Conservation (phyloP, 2,888 invertebrate genomes). For the Galerucella nymphaeae region DNA sequence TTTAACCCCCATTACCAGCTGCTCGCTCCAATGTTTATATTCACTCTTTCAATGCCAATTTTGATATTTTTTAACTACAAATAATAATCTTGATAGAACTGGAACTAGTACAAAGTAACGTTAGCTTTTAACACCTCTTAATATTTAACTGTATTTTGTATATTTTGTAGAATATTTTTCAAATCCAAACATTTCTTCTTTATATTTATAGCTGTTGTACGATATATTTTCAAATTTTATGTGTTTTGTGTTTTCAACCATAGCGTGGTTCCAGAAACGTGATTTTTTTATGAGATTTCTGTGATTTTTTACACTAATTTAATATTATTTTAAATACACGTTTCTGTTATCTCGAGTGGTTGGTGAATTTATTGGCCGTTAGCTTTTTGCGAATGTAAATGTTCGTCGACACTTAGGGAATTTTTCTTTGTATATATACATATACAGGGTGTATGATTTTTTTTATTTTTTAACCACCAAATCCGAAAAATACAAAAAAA, state of each 20-base stretch:
- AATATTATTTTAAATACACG: conserved; percentile 30
- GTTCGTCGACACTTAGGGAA: not conserved
- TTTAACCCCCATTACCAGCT: no score
- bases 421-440: not conserved
- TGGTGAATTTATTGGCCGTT: conserved; percentile 14
- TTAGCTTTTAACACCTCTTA: no score
- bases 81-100: no score
- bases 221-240: conserved; percentile 16
- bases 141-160: not conserved
- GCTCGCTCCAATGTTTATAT: no score
- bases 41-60: no score
- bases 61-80: no score
- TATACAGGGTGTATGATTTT: not conserved
- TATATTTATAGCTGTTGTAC: conserved; percentile 22
- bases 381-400: conserved; percentile 5
- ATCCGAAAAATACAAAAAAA: not conserved
- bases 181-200: conserved; percentile 18
- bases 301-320: conserved; percentile 51
- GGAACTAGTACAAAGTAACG: no score
- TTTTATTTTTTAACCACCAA: not conserved
- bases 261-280: conserved; percentile 34
- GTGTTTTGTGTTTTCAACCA: conserved; percentile 14
- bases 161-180: not conserved
- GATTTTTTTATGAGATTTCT: conserved; percentile 48
- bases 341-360: conserved; percentile 30